These are phyloP conservation scores for Drosophila robusta DNA, from an alignment of 2,888 invertebrate species.

Conservation along the genomic window DNA sequence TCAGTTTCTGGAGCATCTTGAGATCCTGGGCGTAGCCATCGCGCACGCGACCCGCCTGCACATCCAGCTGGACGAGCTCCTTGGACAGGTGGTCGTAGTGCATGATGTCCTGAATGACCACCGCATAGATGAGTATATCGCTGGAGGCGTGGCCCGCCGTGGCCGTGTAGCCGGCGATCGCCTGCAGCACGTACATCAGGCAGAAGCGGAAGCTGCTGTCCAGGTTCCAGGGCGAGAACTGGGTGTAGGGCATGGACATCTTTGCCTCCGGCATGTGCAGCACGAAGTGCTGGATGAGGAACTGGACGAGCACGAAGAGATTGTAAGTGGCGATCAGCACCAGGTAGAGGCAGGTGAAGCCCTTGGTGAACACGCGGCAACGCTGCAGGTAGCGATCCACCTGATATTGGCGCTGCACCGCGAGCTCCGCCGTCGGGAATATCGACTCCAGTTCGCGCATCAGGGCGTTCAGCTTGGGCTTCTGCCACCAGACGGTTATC, in stretches of 20 bases:
- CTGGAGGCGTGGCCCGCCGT: conserved; percentile 71
- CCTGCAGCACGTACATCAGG: conserved; percentile 60
- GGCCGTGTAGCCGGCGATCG: conserved; percentile 69
- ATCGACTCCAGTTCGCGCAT: conserved; percentile 55
- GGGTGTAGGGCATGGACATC: conserved; percentile 66
- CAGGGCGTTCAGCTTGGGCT: conserved; percentile 46
- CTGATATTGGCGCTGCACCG: conserved; percentile 43
- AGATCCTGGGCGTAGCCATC: conserved; percentile 26
- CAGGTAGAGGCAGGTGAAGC: conserved; percentile 72
- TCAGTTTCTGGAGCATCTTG: conserved; percentile 19
- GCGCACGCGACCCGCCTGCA: background rate
- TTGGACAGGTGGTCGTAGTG: conserved; percentile 75
- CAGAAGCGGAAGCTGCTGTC: conserved; percentile 53
- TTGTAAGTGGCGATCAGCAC: conserved; percentile 75
- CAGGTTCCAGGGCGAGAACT: conserved; percentile 71
- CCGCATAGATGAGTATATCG: conserved; percentile 77
- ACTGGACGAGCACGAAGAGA: conserved; percentile 58
- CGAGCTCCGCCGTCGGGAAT: conserved; percentile 45
- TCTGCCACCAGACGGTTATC: conserved; percentile 36
- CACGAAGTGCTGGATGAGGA: conserved; percentile 40
- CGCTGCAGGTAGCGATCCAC: conserved; percentile 44
- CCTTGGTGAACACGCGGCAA: conserved; percentile 46
- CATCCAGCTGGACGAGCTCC: conserved; percentile 34
- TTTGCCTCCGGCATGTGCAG: conserved; percentile 27
- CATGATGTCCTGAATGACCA: conserved; percentile 80